phyloP scores from a whole-genome alignment of 2,888 invertebrate genomes.

The Thera obeliscata region DNA sequence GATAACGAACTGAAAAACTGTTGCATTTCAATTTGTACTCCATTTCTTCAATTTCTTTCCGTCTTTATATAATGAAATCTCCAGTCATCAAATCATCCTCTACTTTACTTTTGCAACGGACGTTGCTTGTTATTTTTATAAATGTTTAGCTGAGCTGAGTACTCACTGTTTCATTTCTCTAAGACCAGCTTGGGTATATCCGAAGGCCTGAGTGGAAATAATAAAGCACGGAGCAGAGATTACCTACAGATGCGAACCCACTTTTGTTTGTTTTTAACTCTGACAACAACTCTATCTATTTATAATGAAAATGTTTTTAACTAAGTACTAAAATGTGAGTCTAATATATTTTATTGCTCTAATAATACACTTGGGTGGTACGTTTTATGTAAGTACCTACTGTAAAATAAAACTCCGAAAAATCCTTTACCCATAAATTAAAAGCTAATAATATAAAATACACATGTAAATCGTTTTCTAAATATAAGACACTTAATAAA shows the following conservation, averaged over 20 bases:
- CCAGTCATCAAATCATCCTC: neutral
- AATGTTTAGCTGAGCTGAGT: neutral
- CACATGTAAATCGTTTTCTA: neutral
- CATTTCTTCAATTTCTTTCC: neutral
- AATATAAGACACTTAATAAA: neutral
- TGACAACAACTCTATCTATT: slow-evolving; percentile 7
- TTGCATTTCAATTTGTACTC: neutral
- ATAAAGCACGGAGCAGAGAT: neutral
- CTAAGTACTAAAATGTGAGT: no score
- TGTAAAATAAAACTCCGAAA: no score
- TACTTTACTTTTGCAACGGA: neutral
- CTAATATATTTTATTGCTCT: slow-evolving; percentile 1
- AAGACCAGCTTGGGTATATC: neutral
- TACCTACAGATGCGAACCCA: neutral
- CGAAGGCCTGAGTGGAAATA: neutral
- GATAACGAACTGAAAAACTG: neutral
- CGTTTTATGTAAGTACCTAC: no score
- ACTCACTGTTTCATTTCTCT: neutral
- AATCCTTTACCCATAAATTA: no score
- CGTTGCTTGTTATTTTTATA: neutral
- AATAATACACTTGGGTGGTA: neutral
- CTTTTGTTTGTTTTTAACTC: neutral
- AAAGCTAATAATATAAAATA: neutral
- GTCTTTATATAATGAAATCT: neutral
- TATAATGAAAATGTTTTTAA: no score